phyloP scores from a whole-genome alignment of 2,113 vertebrate species.

The Thalassarche chlororhynchos region DNA sequence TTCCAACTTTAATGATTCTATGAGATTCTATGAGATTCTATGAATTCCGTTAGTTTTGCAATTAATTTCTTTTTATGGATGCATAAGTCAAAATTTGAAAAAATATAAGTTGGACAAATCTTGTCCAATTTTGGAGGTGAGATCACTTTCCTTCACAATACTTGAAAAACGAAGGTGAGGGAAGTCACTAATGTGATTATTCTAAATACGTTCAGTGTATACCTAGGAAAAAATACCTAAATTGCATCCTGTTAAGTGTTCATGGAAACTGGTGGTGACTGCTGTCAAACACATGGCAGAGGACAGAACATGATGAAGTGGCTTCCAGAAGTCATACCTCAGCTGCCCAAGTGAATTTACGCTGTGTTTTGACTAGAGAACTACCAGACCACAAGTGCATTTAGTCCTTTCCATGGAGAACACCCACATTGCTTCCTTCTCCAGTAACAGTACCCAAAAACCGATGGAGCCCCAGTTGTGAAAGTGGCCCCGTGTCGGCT shows the following conservation, averaged over 20 bases:
- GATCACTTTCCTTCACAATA: background rate
- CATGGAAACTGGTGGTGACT: background rate
- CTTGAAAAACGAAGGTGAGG: background rate
- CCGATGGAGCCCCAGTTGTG: accelerated
- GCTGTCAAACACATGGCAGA: background rate
- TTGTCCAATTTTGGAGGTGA: background rate
- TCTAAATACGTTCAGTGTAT: background rate
- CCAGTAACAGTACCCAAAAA: background rate
- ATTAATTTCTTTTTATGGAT: background rate
- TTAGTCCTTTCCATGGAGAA: background rate
- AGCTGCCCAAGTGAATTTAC: background rate
- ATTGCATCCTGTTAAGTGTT: background rate
- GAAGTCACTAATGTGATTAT: background rate
- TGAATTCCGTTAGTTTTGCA: background rate
- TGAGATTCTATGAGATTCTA: too few relatives aligned
- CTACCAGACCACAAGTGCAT: background rate
- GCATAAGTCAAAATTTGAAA: background rate
- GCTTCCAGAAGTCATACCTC: background rate
- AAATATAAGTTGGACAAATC: background rate
- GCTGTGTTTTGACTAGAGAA: background rate
- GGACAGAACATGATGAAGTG: background rate
- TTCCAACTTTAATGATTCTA: too few relatives aligned
- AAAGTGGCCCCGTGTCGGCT: background rate
- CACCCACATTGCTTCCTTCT: background rate
- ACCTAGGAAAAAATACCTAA: background rate